Percentiles rank a stretch among this genome's conserved stretches.
phyloP scores from a whole-genome alignment of 2,797 vertebrate genomes.

The Cephalopachus bancanus region DNA sequence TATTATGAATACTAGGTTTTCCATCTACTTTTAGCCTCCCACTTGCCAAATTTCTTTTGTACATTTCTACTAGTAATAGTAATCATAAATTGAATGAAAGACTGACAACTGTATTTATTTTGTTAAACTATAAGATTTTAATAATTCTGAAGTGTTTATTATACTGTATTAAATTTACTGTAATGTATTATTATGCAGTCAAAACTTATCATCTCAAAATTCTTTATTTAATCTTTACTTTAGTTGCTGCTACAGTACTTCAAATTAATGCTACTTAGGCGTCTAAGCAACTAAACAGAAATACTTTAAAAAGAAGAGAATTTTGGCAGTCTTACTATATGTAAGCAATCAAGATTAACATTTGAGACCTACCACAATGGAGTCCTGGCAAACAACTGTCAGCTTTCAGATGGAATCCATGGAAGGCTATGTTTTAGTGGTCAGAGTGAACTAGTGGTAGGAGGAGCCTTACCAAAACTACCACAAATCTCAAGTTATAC shows the following conservation, averaged over 20 bases:
- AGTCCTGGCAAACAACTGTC: background rate
- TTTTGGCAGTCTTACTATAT: background rate
- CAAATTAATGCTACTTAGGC: background rate
- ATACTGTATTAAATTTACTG: background rate
- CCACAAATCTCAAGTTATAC: background rate
- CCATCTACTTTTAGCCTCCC: background rate
- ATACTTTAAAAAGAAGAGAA: background rate
- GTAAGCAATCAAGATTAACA: background rate
- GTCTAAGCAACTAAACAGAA: conserved; percentile 7
- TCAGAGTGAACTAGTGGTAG: background rate
- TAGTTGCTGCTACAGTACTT: background rate
- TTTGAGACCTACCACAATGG: background rate
- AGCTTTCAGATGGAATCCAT: background rate
- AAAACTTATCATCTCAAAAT: conserved; percentile 25
- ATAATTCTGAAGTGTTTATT: conserved; percentile 36
- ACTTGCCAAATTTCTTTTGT: background rate
- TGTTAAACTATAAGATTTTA: background rate
- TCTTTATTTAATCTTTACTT: conserved; percentile 7
- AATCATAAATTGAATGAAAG: background rate
- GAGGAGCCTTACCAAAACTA: background rate
- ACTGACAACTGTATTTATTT: background rate
- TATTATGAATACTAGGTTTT: background rate
- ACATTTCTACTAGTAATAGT: background rate
- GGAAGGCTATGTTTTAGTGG: background rate
- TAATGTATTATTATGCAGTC: background rate